Conservation (phyloP, 2,797 vertebrate species). For the Loris lydekkerianus region DNA sequence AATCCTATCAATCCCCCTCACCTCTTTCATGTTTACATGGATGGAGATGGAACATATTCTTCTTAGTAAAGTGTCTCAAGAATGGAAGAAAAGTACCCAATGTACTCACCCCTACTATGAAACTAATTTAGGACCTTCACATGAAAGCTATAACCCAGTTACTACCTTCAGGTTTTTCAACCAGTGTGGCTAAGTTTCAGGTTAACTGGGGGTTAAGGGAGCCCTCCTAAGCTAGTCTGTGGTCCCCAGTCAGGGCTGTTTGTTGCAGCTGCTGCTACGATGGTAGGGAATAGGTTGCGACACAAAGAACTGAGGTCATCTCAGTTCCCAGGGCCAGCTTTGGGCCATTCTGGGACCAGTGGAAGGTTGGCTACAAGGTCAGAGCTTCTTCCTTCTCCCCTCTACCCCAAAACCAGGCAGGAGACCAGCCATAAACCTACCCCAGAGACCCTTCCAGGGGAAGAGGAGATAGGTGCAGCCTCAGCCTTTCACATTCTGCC, state of each 20-base stretch:
- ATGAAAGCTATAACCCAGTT: no score
- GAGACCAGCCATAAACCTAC: background rate
- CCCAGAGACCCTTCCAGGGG: conserved; percentile 11
- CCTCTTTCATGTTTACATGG: no score
- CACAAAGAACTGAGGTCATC: background rate
- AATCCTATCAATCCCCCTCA: no score
- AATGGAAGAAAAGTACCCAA: no score
- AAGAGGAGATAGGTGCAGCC: conserved; percentile 28
- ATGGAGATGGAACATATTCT: no score
- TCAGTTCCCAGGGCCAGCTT: background rate
- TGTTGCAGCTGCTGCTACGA: background rate
- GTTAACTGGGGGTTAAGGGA: background rate
- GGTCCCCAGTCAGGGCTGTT: background rate
- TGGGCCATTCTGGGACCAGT: background rate
- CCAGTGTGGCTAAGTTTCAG: conserved; percentile 29
- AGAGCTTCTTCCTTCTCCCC: background rate
- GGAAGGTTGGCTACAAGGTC: background rate
- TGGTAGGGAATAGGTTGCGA: background rate
- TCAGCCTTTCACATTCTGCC: conserved; percentile 31
- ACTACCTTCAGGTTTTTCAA: background rate
- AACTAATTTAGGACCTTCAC: no score
- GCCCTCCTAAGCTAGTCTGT: background rate
- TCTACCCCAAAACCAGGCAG: conserved; percentile 49
- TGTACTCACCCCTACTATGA: no score
- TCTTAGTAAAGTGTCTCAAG: no score